Percentiles rank a stretch among this genome's conserved stretches.
Conservation (phyloP, 1,140 invertebrate species). For the Epicauta chinensis region DNA sequence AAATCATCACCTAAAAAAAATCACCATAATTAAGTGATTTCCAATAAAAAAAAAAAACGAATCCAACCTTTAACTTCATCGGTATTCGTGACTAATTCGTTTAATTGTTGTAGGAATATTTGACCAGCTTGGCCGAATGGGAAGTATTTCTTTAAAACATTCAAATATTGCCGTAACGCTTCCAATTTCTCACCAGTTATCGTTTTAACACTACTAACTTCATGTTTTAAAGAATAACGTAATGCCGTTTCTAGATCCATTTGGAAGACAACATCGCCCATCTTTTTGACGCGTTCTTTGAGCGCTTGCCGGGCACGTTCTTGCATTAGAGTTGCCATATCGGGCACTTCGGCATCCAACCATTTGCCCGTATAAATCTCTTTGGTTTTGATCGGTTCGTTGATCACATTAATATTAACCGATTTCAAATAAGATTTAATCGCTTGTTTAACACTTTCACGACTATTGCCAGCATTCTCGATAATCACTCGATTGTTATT, state of each 20-base stretch:
- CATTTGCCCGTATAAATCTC: constrained; percentile 34
- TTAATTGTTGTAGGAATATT: constrained; percentile 52
- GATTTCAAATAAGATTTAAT: constrained; percentile 42
- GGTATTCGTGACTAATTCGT: constrained; percentile 42
- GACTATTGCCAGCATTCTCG: constrained; percentile 2
- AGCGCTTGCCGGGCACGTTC: constrained; percentile 28
- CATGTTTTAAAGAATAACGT: constrained; percentile 70
- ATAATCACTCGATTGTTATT: neutral
- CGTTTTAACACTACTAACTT: constrained; percentile 62
- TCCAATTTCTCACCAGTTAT: constrained; percentile 63
- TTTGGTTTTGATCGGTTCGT: constrained; percentile 21
- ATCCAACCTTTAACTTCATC: constrained; percentile 51
- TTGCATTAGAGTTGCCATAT: constrained; percentile 32
- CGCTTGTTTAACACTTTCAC: constrained; percentile 39
- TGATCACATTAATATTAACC: constrained; percentile 34
- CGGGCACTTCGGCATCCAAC: constrained; percentile 32
- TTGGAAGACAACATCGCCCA: constrained; percentile 63
- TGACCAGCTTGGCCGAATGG: constrained; percentile 61
- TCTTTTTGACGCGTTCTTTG: constrained; percentile 36
- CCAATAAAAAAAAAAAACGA: too few species aligned
- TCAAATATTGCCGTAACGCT: constrained; percentile 68
- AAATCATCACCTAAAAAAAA: constrained; percentile 41
- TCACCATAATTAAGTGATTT: too few species aligned
- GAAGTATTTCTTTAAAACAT: constrained; percentile 64
- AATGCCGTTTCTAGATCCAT: constrained; percentile 81